Percentiles rank a stretch among this genome's conserved stretches.
Conservation (phyloP, 2,113 vertebrate genomes). For the Andinoacara biseriatus region DNA sequence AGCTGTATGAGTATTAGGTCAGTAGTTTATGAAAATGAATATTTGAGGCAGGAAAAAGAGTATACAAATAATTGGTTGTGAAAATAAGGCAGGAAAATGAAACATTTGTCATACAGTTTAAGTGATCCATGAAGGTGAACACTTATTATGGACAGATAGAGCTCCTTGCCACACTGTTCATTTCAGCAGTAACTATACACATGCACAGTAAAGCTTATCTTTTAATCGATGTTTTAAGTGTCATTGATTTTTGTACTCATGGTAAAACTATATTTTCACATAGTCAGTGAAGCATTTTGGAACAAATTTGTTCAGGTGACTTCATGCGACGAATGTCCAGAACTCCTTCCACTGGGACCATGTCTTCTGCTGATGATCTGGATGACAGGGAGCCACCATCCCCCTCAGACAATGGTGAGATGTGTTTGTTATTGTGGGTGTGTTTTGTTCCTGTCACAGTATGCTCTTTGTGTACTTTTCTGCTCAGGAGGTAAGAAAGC, state of each 20-base stretch:
- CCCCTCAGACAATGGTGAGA: conserved; percentile 90
- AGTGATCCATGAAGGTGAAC: background rate
- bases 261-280: background rate
- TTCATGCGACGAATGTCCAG: conserved; percentile 93
- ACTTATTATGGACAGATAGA: background rate
- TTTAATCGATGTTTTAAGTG: background rate
- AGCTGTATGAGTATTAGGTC: background rate
- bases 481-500: background rate
- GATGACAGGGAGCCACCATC: conserved; percentile 94
- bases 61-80: background rate
- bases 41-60: background rate
- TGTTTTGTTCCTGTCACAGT: background rate
- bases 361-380: conserved; percentile 98
- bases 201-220: background rate
- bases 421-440: background rate
- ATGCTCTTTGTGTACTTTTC: background rate
- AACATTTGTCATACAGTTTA: background rate
- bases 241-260: background rate
- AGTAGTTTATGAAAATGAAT: background rate
- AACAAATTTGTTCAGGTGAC: conserved; percentile 81
- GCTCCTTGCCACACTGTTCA: background rate
- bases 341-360: conserved; percentile 96
- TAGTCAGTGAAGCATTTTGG: background rate
- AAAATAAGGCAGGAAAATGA: background rate
- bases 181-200: background rate